Evolutionary conservation across 2,888 invertebrate genomes (phyloP).

Genomic region (Drosophila basisetae): DNA sequence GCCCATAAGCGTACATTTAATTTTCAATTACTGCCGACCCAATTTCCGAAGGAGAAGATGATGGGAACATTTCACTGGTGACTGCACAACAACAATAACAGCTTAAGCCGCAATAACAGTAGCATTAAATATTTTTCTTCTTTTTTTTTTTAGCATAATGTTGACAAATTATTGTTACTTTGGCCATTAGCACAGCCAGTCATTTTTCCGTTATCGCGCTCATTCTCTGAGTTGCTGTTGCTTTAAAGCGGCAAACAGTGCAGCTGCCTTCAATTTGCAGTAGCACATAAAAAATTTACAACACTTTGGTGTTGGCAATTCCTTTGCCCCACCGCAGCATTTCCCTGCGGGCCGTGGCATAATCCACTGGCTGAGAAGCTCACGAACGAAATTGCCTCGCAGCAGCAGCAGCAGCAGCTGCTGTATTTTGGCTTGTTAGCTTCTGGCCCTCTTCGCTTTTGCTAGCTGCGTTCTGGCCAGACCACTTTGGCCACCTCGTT

Average conservation of each 20-base stretch:
- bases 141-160: conserved; percentile 33
- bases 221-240: conserved; percentile 9
- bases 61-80: conserved; percentile 28
- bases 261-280: conserved; percentile 73
- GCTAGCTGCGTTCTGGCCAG: conserved; percentile 33
- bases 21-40: conserved; percentile 73
- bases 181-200: conserved; percentile 49
- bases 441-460: conserved; percentile 28
- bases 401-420: conserved; percentile 39
- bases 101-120: conserved; percentile 19
- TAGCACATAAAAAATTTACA: conserved; percentile 74
- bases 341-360: conserved; percentile 23
- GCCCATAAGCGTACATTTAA: conserved; percentile 76
- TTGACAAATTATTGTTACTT: conserved; percentile 62
- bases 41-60: conserved; percentile 32
- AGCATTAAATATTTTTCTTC: conserved; percentile 37
- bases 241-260: conserved; percentile 36
- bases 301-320: conserved; percentile 46
- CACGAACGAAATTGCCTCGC: conserved; percentile 38
- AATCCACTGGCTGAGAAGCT: conserved; percentile 34
- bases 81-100: conserved; percentile 23
- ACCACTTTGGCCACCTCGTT: conserved; percentile 43
- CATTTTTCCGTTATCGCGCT: background rate
- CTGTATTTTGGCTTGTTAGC: conserved; percentile 37
- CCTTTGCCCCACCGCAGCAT: conserved; percentile 16